phyloP scores from a whole-genome alignment of 1,140 invertebrate species.

The Bradysia coprophila region DNA sequence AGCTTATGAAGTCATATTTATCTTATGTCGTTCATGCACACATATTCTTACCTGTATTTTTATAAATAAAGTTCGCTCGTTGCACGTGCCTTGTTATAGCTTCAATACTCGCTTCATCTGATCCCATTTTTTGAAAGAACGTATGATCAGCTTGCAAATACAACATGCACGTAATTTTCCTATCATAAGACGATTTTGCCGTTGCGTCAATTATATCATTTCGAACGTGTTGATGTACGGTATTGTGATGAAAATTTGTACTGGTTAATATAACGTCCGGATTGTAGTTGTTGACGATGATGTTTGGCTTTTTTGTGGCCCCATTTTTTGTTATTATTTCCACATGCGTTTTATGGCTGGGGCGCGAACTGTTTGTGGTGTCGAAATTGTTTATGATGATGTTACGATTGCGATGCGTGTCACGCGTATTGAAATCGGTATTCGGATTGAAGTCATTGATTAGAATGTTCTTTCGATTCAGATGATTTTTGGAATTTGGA shows the following conservation, averaged over 20 bases:
- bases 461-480: conserved; percentile 12
- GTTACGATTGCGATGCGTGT: conserved; percentile 4
- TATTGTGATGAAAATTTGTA: conserved; percentile 9
- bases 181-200: conserved; percentile 24
- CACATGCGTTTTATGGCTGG: conserved; percentile 38
- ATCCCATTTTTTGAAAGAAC: conserved; percentile 80
- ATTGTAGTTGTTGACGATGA: conserved; percentile 24
- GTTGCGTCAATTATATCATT: conserved; percentile 8
- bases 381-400: neutral
- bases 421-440: conserved; percentile 7
- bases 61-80: conserved; percentile 82
- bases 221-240: conserved; percentile 4
- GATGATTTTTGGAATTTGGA: neutral
- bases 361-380: conserved; percentile 25
- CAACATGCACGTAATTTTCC: conserved; percentile 71
- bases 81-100: conserved; percentile 89
- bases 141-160: conserved; percentile 91
- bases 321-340: conserved; percentile 38
- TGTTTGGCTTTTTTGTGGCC: conserved; percentile 27
- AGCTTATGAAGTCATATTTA: no score
- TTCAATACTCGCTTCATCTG: conserved; percentile 86
- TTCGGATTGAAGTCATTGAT: conserved; percentile 22
- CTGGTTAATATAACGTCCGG: conserved; percentile 21
- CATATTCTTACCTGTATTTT: conserved; percentile 69
- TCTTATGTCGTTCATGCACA: no score